Base-by-base conservation (phyloP, 1,140 invertebrate genomes). In the Yoshiicerus persimilis region DNA sequence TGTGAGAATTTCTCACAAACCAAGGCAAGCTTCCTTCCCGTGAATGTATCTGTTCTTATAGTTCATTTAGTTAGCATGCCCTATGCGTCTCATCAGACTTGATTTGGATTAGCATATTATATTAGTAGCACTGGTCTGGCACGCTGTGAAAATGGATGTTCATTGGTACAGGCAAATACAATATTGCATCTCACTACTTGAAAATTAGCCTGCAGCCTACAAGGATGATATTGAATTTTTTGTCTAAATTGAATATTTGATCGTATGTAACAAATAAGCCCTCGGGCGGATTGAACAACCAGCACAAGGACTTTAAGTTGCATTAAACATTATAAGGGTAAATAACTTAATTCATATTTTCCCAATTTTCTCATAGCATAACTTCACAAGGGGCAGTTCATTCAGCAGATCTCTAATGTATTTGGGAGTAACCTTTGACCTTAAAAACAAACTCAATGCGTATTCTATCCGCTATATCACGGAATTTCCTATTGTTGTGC, bases 211-310 rank as follows among this genome's bases (percentile, higher is more conserved):
- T 80, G 66, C 30, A 80, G 75, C 30, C 32, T 80, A 80, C 75
- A 80, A 80, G 75, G 75, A 80, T 80, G 75, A 80, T 80, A 80
- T 80, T 80, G 75, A 80, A 80, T 80, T 80, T 80, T 80, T 80
- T 80, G 75, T 80, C 38, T 80, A 32, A 80, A 80, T 80, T 80
- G 75, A 80, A 80, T 80, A 80, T 80, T 80, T 34, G 75, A 80
- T 34, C 30, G 32, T 80, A 80, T 34, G 75, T 70, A 38, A 11
- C 27, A 70, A 70, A 30, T 70, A 80, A 80, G 75, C 75, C 75
- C 75, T 80, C 34, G 34, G 75, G 75, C 34, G 75, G 75, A 80
- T 34, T 80, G 75, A 80, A 80, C 75, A 80, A 80, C 75, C 36
- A 80, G 75, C 75, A 80, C 75, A 80, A 80, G 75, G 75, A 80